Conservation (phyloP, 2,797 vertebrate genomes). For the Lacerta agilis region DNA sequence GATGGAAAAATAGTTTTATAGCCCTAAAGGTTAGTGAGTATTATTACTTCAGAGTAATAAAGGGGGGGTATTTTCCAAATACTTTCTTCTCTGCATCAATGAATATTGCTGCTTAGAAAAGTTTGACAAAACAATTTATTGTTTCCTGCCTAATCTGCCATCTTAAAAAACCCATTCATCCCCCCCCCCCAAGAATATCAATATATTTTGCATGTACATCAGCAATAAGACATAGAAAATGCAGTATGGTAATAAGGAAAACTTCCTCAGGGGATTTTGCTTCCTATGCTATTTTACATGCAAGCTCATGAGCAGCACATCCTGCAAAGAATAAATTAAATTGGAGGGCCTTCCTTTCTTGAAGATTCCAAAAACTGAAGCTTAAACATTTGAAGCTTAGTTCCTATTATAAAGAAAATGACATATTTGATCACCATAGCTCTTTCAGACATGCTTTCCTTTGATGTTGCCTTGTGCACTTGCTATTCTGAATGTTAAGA, state of each 20-base stretch:
- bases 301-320: background rate
- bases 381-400: background rate
- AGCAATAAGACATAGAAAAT: constrained; percentile 2
- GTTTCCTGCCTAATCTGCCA: background rate
- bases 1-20: too few relatives aligned
- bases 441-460: background rate
- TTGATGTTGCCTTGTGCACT: background rate
- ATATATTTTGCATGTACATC: background rate
- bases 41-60: background rate
- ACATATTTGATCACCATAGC: background rate
- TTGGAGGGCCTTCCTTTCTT: background rate
- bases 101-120: background rate
- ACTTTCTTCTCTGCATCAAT: background rate
- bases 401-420: background rate
- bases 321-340: background rate
- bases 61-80: background rate
- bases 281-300: background rate
- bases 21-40: too few relatives aligned
- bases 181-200: background rate
- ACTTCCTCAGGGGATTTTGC: background rate
- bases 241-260: background rate
- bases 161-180: background rate
- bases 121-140: background rate
- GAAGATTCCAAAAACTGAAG: background rate
- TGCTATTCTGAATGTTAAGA: constrained; percentile 15